These are phyloP conservation scores for Trichonephila clavipes DNA, from an alignment of 1,140 invertebrate genomes.

Conservation along the genomic window DNA sequence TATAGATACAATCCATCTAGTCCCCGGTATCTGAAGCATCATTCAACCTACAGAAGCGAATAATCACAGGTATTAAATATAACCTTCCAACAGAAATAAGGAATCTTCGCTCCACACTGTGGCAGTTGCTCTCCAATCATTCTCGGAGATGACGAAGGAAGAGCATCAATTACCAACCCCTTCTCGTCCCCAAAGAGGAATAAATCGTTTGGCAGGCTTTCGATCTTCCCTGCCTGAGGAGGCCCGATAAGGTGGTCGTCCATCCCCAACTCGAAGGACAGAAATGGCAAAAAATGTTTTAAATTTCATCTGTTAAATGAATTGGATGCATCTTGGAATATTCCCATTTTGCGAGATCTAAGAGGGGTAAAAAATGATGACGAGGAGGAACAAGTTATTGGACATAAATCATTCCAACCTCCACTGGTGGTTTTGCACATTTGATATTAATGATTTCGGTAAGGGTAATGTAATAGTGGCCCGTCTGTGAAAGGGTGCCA, in stretches of 20 bases:
- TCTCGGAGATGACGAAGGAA: background rate
- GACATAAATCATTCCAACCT: background rate
- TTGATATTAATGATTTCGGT: background rate
- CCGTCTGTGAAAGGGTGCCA: background rate
- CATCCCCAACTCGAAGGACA: background rate
- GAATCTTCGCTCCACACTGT: background rate
- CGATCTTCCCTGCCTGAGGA: background rate
- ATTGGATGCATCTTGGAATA: background rate
- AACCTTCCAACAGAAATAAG: too few species aligned
- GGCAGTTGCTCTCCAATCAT: background rate
- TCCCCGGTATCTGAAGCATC: too few species aligned
- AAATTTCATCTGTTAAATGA: constrained; percentile 12
- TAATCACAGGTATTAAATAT: too few species aligned
- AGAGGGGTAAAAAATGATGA: background rate
- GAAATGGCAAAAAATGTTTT: background rate
- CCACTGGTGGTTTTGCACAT: background rate
- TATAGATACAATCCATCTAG: too few species aligned
- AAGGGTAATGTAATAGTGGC: background rate
- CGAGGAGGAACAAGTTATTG: background rate
- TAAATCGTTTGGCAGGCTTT: background rate
- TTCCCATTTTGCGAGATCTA: background rate
- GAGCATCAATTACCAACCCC: background rate
- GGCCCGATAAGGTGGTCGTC: background rate
- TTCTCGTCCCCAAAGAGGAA: background rate
- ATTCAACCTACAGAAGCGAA: too few species aligned